Conservation (phyloP, 2,113 vertebrate genomes). For the Cyrtonyx montezumae region DNA sequence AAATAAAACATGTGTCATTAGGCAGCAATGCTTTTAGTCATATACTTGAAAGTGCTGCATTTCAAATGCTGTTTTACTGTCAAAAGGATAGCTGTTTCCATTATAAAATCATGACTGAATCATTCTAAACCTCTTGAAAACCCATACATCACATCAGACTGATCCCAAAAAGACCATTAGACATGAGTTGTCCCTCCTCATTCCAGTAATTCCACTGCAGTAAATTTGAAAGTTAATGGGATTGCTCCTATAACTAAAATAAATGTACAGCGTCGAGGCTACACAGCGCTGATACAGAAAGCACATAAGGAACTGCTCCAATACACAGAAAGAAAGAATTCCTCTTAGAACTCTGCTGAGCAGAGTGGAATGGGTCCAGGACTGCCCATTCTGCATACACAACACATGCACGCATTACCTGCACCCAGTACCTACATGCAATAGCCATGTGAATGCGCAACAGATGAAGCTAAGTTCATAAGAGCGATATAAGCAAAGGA, state of each 20-base stretch:
- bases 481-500: neutral
- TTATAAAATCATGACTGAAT: conserved; percentile 26
- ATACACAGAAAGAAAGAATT: neutral
- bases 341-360: neutral
- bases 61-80: conserved; percentile 35
- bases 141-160: conserved; percentile 21
- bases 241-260: conserved; percentile 52
- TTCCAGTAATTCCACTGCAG: conserved; percentile 39
- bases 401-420: neutral
- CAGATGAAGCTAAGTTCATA: neutral
- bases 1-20: neutral
- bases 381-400: neutral
- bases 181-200: conserved; percentile 10
- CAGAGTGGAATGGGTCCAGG: neutral
- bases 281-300: neutral
- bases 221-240: conserved; percentile 55
- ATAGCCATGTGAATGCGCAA: neutral
- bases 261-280: neutral
- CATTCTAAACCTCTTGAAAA: conserved; percentile 31
- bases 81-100: conserved; percentile 30
- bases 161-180: conserved; percentile 62
- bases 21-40: conserved; percentile 35
- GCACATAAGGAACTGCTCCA: neutral
- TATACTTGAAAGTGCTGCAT: neutral
- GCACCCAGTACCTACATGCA: neutral